A percentile compares a stretch with the other conserved stretches of the same genome.
Evolutionary conservation across 2,888 invertebrate genomes (phyloP).

Genomic region (Thecophora atra): DNA sequence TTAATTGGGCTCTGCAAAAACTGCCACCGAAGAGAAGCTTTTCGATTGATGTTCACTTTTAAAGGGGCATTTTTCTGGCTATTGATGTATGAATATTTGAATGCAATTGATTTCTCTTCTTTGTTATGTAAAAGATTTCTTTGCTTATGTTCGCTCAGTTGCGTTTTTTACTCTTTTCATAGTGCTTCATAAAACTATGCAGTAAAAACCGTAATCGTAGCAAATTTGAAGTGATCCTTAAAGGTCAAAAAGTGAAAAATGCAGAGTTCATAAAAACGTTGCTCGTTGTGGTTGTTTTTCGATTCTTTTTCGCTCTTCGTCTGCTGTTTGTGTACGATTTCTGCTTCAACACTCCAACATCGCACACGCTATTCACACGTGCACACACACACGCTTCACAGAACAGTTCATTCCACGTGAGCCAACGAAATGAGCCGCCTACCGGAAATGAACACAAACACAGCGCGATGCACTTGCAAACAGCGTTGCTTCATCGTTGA

Average conservation of each 20-base stretch:
- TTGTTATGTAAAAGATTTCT: too few relatives aligned
- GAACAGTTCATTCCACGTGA: too few relatives aligned
- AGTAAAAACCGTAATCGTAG: constrained; percentile 8
- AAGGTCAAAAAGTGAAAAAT: constrained; percentile 9
- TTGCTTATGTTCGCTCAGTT: too few relatives aligned
- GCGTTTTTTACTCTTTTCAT: not conserved
- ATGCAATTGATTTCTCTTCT: not conserved
- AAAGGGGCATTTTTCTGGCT: not conserved
- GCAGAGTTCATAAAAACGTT: not conserved
- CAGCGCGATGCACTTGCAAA: not conserved
- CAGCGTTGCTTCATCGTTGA: constrained; percentile 4
- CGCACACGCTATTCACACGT: not conserved
- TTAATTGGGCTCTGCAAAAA: not conserved
- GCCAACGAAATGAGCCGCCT: not conserved
- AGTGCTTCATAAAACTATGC: not conserved
- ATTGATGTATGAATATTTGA: not conserved
- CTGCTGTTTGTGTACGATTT: not conserved
- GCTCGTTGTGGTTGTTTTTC: not conserved
- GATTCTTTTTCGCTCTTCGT: not conserved
- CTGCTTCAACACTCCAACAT: not conserved
- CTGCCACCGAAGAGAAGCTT: not conserved
- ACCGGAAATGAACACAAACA: constrained; percentile 8
- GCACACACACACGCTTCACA: too few relatives aligned
- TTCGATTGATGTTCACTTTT: not conserved
- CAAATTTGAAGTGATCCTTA: constrained; percentile 9